Evolutionary conservation across 2,888 invertebrate species (phyloP).

Genomic region (Chesias legatella): DNA sequence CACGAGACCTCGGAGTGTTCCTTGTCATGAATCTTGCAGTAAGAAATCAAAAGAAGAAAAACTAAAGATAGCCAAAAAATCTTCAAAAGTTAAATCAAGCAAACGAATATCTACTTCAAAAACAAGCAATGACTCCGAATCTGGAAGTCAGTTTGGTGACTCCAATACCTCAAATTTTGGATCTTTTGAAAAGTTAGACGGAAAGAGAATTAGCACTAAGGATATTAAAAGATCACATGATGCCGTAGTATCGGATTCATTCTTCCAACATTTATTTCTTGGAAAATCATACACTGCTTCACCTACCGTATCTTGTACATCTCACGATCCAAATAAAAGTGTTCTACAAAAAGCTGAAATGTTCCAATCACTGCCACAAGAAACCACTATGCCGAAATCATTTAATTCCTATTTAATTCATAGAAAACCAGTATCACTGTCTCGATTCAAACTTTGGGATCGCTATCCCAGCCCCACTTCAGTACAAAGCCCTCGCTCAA

Average conservation of each 20-base stretch:
- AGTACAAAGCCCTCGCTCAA: slow-evolving; percentile 80
- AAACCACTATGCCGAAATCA: slow-evolving; percentile 77
- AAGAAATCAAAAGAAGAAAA: slow-evolving; percentile 57
- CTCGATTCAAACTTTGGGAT: slow-evolving; percentile 85
- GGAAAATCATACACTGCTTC: slow-evolving; percentile 56
- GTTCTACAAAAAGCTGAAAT: slow-evolving; percentile 85
- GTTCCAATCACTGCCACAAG: slow-evolving; percentile 80
- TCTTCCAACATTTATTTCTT: slow-evolving; percentile 86
- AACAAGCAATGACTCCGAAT: slow-evolving; percentile 46
- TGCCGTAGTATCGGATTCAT: slow-evolving; percentile 81
- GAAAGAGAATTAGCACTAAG: slow-evolving; percentile 47
- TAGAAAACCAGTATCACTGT: slow-evolving; percentile 86
- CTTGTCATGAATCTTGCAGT: slow-evolving; percentile 59
- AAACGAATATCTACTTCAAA: slow-evolving; percentile 37
- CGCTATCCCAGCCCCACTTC: slow-evolving; percentile 69
- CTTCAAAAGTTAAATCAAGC: slow-evolving; percentile 37
- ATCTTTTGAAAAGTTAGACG: slow-evolving; percentile 45
- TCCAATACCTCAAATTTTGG: slow-evolving; percentile 57
- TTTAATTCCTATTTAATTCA: slow-evolving; percentile 84
- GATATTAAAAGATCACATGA: slow-evolving; percentile 81
- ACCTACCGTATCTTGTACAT: slow-evolving; percentile 39
- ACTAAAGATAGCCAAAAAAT: slow-evolving; percentile 45
- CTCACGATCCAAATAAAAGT: slow-evolving; percentile 71
- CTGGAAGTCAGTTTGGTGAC: slow-evolving; percentile 59
- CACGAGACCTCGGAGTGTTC: slow-evolving; percentile 53